These are phyloP conservation scores for Azorinus chamasolen DNA, from an alignment of 2,888 invertebrate species.

Conservation along the genomic window DNA sequence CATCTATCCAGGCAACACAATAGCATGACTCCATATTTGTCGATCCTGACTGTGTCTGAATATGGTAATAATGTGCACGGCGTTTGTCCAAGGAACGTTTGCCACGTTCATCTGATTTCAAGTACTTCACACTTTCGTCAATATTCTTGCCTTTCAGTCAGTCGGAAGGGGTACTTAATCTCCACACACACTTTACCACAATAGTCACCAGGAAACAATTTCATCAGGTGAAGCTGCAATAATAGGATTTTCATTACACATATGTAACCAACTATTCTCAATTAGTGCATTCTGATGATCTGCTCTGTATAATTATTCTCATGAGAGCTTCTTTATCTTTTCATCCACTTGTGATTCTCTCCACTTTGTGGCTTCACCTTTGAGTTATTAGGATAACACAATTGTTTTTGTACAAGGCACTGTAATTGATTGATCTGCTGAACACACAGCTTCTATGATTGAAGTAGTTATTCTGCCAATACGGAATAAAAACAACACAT, in stretches of 20 bases:
- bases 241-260: conserved; percentile 31
- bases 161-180: conserved; percentile 45
- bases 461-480: conserved; percentile 46
- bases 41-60: conserved; percentile 11
- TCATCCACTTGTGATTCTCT: conserved; percentile 42
- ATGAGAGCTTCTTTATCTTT: conserved; percentile 14
- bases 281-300: conserved; percentile 30
- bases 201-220: conserved; percentile 50
- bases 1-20: conserved; percentile 6
- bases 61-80: conserved; percentile 3
- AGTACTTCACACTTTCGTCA: not conserved
- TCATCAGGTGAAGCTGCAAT: conserved; percentile 63
- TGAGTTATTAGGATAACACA: conserved; percentile 49
- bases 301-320: conserved; percentile 3
- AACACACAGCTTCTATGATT: conserved; percentile 28
- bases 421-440: conserved; percentile 22
- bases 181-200: conserved; percentile 38
- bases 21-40: conserved; percentile 2
- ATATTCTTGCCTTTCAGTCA: not conserved
- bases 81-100: conserved; percentile 2
- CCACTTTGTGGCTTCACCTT: conserved; percentile 48
- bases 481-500: conserved; percentile 35
- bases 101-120: too few species aligned
- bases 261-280: conserved; percentile 38
- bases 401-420: conserved; percentile 30